These are phyloP conservation scores for Peromyscus attwateri DNA, from an alignment of 2,797 vertebrate genomes.

Conservation along the genomic window DNA sequence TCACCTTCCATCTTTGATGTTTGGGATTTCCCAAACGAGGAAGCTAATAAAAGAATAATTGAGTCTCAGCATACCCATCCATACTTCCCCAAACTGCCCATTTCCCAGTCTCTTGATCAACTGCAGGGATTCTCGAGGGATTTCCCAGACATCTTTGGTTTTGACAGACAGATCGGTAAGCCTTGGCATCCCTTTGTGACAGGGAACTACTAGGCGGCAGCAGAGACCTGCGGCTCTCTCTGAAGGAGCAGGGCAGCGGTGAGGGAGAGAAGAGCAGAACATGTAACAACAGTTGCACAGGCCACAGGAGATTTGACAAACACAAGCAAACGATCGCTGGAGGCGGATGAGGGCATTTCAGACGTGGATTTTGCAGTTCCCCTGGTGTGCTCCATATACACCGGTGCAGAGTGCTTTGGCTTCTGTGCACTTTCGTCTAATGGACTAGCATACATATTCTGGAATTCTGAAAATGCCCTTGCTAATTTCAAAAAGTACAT, in stretches of 20 bases:
- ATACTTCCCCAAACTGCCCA: slow-evolving; percentile 99
- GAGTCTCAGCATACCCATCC: slow-evolving; percentile 96
- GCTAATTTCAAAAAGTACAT: neutral
- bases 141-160: slow-evolving; percentile 99
- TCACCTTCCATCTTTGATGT: slow-evolving; percentile 89
- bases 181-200: slow-evolving; percentile 99
- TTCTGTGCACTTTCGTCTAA: neutral
- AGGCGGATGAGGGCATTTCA: slow-evolving; percentile 77
- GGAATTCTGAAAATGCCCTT: slow-evolving; percentile 8
- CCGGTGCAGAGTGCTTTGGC: neutral
- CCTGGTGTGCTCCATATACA: neutral
- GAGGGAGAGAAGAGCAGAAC: slow-evolving; percentile 89
- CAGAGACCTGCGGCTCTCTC: slow-evolving; percentile 98
- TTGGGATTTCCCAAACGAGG: slow-evolving; percentile 80
- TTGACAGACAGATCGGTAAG: slow-evolving; percentile 99
- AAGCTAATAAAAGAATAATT: slow-evolving; percentile 84
- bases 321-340: slow-evolving; percentile 58
- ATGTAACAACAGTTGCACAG: slow-evolving; percentile 86
- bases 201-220: slow-evolving; percentile 98
- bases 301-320: neutral
- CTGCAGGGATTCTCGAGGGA: slow-evolving; percentile 97
- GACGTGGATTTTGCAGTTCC: neutral
- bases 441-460: neutral
- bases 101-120: slow-evolving; percentile 99
- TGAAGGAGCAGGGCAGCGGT: slow-evolving; percentile 88